A percentile compares a stretch with the other conserved stretches of the same genome.
These are phyloP conservation scores for Sinocyclocheilus anophthalmus DNA, from an alignment of 2,113 vertebrate genomes.

Conservation along the genomic window DNA sequence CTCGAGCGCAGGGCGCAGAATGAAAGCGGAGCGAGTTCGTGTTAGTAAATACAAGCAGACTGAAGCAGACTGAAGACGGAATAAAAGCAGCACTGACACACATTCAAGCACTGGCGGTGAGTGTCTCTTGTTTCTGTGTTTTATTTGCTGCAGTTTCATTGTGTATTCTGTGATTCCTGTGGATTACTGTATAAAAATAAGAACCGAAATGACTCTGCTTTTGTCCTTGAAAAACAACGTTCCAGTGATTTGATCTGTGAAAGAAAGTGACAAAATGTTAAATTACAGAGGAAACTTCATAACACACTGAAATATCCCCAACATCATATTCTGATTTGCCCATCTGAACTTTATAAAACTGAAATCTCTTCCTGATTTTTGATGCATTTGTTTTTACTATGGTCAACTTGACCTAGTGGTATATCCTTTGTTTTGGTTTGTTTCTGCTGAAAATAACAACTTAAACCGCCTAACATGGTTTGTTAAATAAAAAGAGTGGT, in stretches of 20 bases:
- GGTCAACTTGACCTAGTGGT: background rate
- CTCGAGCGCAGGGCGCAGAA: constrained; percentile 17
- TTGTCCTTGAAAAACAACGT: background rate
- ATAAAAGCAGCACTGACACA: constrained; percentile 19
- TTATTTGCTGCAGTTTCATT: background rate
- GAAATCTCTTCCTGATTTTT: background rate
- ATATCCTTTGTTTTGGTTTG: background rate
- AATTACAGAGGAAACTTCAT: background rate
- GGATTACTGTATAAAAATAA: background rate
- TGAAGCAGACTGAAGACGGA: constrained; percentile 30
- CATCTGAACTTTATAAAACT: background rate
- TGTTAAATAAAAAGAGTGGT: background rate
- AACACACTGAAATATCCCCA: background rate
- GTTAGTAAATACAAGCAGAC: constrained; percentile 39
- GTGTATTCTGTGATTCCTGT: background rate
- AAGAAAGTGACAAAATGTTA: background rate
- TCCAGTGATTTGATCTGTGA: background rate
- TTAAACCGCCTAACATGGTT: background rate
- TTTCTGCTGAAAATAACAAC: background rate
- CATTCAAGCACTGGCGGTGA: constrained; percentile 48
- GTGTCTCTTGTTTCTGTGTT: constrained; percentile 27
- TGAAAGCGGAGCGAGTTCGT: constrained; percentile 30
- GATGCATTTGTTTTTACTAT: background rate
- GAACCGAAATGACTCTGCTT: background rate
- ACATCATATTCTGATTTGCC: background rate